phyloP scores from a whole-genome alignment of 2,797 vertebrate species.

The Acrossocheilus fasciatus region DNA sequence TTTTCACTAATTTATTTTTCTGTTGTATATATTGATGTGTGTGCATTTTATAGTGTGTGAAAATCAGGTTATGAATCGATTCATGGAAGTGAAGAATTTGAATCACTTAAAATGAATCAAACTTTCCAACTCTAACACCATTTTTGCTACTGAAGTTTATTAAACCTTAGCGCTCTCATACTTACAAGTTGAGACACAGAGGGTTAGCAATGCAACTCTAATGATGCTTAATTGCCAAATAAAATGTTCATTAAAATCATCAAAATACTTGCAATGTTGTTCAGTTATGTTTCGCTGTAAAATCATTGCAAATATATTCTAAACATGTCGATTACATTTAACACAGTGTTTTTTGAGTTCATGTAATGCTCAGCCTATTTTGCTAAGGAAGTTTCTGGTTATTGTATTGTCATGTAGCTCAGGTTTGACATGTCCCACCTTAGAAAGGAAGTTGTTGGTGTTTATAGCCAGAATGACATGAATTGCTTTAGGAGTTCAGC shows the following conservation, averaged over 20 bases:
- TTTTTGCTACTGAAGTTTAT: background rate
- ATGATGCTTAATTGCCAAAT: background rate
- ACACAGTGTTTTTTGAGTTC: background rate
- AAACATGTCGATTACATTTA: background rate
- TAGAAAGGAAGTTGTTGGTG: conserved; percentile 65
- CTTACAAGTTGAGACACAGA: background rate
- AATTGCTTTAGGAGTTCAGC: conserved; percentile 65
- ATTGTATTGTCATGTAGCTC: conserved; percentile 58
- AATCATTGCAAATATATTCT: background rate
- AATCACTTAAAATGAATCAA: background rate
- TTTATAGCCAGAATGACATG: conserved; percentile 62
- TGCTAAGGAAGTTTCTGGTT: conserved; percentile 66
- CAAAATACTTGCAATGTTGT: background rate
- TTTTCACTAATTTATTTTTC: background rate
- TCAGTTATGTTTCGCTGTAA: background rate
- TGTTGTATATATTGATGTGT: background rate
- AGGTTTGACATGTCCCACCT: conserved; percentile 55
- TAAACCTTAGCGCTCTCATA: background rate
- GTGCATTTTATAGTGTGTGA: background rate
- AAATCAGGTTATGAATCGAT: background rate
- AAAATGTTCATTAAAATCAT: background rate
- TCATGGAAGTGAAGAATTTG: background rate
- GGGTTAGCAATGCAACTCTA: background rate
- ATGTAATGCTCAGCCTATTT: conserved; percentile 61
- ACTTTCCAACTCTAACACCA: background rate